Evolutionary conservation across 2,888 invertebrate genomes (phyloP).

Genomic region (Nephrotoma flavescens): DNA sequence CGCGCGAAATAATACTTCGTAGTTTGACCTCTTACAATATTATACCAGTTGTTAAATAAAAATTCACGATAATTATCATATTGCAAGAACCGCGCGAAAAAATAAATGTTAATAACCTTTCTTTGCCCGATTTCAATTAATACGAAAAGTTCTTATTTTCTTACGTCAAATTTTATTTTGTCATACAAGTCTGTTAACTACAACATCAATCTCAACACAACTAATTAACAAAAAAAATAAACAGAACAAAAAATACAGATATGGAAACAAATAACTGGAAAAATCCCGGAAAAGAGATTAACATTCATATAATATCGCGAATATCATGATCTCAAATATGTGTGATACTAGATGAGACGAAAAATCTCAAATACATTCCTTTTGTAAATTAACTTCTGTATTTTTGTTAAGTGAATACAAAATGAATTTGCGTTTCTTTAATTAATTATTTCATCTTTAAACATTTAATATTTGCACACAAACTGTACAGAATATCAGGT

Average conservation of each 20-base stretch:
- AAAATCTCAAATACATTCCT: neutral
- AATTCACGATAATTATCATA: neutral
- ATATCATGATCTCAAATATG: neutral
- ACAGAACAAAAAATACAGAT: too few relatives aligned
- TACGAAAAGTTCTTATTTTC: neutral
- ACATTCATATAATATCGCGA: neutral
- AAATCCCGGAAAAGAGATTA: neutral
- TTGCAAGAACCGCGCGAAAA: neutral
- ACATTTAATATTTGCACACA: neutral
- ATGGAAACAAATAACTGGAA: neutral
- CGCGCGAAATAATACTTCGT: neutral
- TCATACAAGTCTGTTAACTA: neutral
- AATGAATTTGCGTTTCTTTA: neutral
- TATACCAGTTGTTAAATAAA: neutral
- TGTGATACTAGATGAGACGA: neutral
- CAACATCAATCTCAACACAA: neutral
- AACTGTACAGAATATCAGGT: neutral
- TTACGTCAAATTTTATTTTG: neutral
- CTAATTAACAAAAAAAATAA: neutral
- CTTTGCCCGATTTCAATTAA: neutral
- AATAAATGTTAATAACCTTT: neutral
- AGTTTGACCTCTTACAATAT: neutral
- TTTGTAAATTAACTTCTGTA: neutral
- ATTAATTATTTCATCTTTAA: neutral
- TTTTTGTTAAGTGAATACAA: neutral